Conservation (phyloP, 2,888 invertebrate genomes). For the Danaus chrysippus region DNA sequence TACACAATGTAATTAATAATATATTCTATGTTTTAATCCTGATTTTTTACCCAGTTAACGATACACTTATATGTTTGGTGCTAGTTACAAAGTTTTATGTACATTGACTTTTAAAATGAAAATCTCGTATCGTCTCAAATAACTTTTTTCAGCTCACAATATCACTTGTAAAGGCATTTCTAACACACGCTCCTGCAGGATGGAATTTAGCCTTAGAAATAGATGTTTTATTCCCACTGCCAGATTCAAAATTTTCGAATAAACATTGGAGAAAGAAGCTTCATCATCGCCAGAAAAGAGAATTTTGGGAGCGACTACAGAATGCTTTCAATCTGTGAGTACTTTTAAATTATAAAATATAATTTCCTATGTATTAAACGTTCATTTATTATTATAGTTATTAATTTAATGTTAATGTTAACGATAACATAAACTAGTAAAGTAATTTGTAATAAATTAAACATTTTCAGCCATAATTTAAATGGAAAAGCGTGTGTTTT, state of each 20-base stretch:
- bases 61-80: no score
- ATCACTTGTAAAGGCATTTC: constrained; percentile 77
- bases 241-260: constrained; percentile 59
- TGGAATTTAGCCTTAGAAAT: constrained; percentile 80
- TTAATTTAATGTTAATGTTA: no score
- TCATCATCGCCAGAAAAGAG: constrained; percentile 56
- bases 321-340: constrained; percentile 53
- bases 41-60: no score
- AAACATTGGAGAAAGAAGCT: constrained; percentile 36
- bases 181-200: constrained; percentile 75
- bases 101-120: no score
- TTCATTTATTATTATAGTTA: background rate
- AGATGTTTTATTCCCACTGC: constrained; percentile 77
- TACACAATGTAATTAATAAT: no score
- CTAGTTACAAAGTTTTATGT: no score
- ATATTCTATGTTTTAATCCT: no score
- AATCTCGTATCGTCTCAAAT: no score
- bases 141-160: constrained; percentile 69
- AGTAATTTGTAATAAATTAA: no score
- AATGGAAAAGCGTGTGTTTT: constrained; percentile 82
- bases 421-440: no score
- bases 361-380: background rate
- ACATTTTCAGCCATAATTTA: constrained; percentile 75
- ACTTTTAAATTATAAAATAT: background rate
- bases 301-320: constrained; percentile 60